A percentile compares a stretch with the other conserved stretches of the same genome.
These are phyloP conservation scores for Byasa hedistus DNA, from an alignment of 2,888 invertebrate species.

Conservation along the genomic window DNA sequence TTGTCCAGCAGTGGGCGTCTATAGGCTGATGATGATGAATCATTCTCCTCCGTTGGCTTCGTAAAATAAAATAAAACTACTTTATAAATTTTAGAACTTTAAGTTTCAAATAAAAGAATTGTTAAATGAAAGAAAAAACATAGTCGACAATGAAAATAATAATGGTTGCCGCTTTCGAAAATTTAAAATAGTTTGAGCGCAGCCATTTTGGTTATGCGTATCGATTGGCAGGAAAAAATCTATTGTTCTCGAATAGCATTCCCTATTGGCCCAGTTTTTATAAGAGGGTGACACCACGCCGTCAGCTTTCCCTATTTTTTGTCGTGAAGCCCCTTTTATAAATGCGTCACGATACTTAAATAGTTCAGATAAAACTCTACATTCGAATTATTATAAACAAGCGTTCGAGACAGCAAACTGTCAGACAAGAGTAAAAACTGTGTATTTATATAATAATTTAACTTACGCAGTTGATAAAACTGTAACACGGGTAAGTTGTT, in stretches of 20 bases:
- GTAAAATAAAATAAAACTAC: too few species aligned
- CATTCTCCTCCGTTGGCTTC: too few species aligned
- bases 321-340: conserved; percentile 54
- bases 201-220: conserved; percentile 73
- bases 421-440: neutral
- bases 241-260: conserved; percentile 61
- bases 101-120: neutral
- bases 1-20: too few species aligned
- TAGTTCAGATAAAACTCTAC: conserved; percentile 43
- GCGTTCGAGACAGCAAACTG: neutral
- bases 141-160: conserved; percentile 1
- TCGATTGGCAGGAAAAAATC: conserved; percentile 77
- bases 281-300: conserved; percentile 67
- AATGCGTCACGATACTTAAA: conserved; percentile 55
- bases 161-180: conserved; percentile 22
- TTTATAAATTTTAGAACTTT: neutral
- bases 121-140: neutral
- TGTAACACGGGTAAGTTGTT: neutral
- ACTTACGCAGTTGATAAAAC: neutral
- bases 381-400: conserved; percentile 7
- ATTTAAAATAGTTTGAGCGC: conserved; percentile 41
- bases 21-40: too few species aligned
- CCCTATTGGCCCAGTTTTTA: conserved; percentile 77
- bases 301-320: conserved; percentile 69
- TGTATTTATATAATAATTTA: neutral